Evolutionary conservation across 2,888 invertebrate genomes (phyloP).

Genomic region (Auanema sp.): DNA sequence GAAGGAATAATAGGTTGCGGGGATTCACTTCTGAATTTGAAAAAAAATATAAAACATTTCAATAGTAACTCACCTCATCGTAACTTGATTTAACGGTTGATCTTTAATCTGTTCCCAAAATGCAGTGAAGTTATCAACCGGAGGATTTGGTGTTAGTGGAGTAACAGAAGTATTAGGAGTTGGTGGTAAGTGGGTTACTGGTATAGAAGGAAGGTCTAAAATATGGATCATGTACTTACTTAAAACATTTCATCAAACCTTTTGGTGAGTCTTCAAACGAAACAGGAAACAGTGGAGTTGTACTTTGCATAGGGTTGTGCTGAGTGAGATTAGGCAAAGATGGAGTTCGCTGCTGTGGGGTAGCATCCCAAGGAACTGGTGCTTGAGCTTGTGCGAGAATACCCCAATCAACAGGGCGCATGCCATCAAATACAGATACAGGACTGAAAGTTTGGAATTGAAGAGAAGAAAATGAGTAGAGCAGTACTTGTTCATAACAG

Average conservation of each 20-base stretch:
- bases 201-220: not conserved
- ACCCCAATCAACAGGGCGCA: slow-evolving; percentile 19
- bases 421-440: slow-evolving; percentile 8
- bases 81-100: slow-evolving; percentile 17
- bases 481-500: not conserved
- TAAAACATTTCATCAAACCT: not conserved
- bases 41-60: not conserved
- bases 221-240: not conserved
- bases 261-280: slow-evolving; percentile 28
- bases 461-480: not conserved
- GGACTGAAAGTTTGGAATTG: not conserved
- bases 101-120: slow-evolving; percentile 22
- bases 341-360: slow-evolving; percentile 10
- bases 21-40: slow-evolving; percentile 29
- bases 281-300: slow-evolving; percentile 28
- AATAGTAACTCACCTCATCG: slow-evolving; percentile 4
- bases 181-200: slow-evolving; percentile 19
- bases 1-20: slow-evolving; percentile 42
- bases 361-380: not conserved
- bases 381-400: not conserved
- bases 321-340: slow-evolving; percentile 21
- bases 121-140: slow-evolving; percentile 14
- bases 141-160: not conserved
- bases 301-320: not conserved
- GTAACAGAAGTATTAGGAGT: slow-evolving; percentile 1